Base-by-base conservation (phyloP, 2,888 invertebrate genomes). In the Drosophila subsilvestris region DNA sequence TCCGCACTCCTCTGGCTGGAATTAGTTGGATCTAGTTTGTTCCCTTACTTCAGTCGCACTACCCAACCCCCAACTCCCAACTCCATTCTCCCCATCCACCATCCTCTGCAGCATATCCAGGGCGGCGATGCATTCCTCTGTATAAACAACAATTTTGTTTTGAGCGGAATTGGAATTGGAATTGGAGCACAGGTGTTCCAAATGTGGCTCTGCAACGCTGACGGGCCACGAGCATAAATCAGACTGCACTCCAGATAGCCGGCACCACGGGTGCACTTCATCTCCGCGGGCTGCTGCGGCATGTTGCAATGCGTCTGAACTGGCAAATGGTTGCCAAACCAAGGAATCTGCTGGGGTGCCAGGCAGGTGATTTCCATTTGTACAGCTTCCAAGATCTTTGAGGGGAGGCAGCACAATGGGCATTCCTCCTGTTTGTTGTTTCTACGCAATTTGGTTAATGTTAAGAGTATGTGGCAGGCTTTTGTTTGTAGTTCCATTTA, bases 101-200 rank as follows among this genome's bases (percentile, higher is more conserved):
- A 20, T 51, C 20, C 54, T 32, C 32, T 37, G 1, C 14, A 32
- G 32, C 32, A 14, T 14, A 32, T 4, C 14, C 32, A 37, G 14
- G 22, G 48, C 67, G 1, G 43, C 67, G 1, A 44, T 54, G 68
- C 68, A 53, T 50, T 58, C 54, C 53, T 44, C 59, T 57, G 58
- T 48, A 49, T 73, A 73, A 73, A 71, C 70, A 73, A 37, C n/a
- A 37, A 37, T 37, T 37, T 37, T 37, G 7, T 37, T 37, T 37
- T n/a, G 2, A 37, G 37, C 37, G 12, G 37, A n/a, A 37, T n/a
- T n/a, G 7, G 7, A 66, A 50, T 17, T n/a, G 44, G 44, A 49
- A 14, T 37, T 8, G 54, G 66, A 75, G 60, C 85, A 89, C 85
- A 86, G 87, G 85, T 85, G 84, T 78, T 69, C 47, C 45, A n/a